Evolutionary conservation across 1,140 invertebrate species (phyloP).

Genomic region (Leptoteleia sp.): DNA sequence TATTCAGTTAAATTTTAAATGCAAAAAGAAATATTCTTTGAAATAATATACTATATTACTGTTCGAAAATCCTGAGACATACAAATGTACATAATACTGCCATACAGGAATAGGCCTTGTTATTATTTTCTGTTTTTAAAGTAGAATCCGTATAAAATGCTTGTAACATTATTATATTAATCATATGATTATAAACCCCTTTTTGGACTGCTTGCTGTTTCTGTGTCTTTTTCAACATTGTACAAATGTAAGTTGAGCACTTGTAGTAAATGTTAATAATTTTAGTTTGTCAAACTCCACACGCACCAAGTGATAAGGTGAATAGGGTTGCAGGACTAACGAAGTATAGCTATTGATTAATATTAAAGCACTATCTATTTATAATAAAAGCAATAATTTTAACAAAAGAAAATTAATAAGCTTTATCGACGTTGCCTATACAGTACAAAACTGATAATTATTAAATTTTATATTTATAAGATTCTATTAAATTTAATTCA

Average conservation of each 20-base stretch:
- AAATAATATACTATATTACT: too few relatives aligned
- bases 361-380: slow-evolving; percentile 16
- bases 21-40: too few relatives aligned
- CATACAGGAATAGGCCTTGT: too few relatives aligned
- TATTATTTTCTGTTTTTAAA: too few relatives aligned
- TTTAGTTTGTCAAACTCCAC: not conserved
- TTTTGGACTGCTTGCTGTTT: slow-evolving; percentile 46
- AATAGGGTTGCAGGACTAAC: slow-evolving; percentile 9
- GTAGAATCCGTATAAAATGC: too few relatives aligned
- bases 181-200: slow-evolving; percentile 46
- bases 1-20: too few relatives aligned
- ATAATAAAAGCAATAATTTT: not conserved
- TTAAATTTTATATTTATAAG: too few relatives aligned
- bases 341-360: slow-evolving; percentile 12
- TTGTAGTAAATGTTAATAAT: slow-evolving; percentile 23
- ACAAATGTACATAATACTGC: too few relatives aligned
- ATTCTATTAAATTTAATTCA: too few relatives aligned
- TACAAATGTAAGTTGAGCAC: slow-evolving; percentile 52
- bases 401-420: not conserved
- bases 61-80: too few relatives aligned
- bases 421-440: not conserved
- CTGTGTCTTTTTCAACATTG: slow-evolving; percentile 39
- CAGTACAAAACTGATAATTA: too few relatives aligned
- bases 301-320: slow-evolving; percentile 1
- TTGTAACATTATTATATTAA: slow-evolving; percentile 35